Base-by-base conservation (phyloP, 2,113 vertebrate species). In the Pelusios castaneus region DNA sequence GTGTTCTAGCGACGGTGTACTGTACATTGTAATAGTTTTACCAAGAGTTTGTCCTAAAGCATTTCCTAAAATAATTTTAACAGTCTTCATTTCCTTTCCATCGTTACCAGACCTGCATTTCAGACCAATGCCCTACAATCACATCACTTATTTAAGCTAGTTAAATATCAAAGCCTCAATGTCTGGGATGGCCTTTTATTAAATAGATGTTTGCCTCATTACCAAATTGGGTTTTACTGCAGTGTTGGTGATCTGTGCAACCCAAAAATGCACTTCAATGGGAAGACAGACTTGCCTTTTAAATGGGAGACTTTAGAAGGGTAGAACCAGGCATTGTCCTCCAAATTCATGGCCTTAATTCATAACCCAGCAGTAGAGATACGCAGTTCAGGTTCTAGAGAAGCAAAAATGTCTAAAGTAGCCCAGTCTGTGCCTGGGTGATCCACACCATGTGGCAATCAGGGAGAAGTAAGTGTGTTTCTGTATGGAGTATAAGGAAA, bases 1-100 rank as follows among this genome's bases (percentile, higher is more conserved):
- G 16, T 8, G 16, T n/a, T n/a, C 19, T n/a, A 67, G 14, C 17
- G 10, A 67, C 16, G 34, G 8, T n/a, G 63, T 67, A 49, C 47
- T 49, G 47, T 56, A 34, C 24, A 41, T 3, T 2, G 2, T 22
- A 38, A 2, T 2, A 5, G n/a, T 0, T 3, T 34, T 14, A 14
- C 31, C 1, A 41, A 31, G 14, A 0, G 31, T 0, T 7, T 6
- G 43, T 14, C 31, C 80, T 41, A 54, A 52, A 8, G 12, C 1
- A 0, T 3, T 45, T 56, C 41, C 76, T 7, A 16, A 1, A 41
- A 11, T 29, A 63, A 45, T 31, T 34, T 43, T 29, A 54, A 2
- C 24, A 4, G 51, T 14, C 49, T 58, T 79, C 2, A 1, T 12
- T 31, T 55, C 16, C 10, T 1, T 10, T 1, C 51, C 58, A 58